phyloP scores from a whole-genome alignment of 2,797 vertebrate species.

The Sternarchorhynchus goeldii region DNA sequence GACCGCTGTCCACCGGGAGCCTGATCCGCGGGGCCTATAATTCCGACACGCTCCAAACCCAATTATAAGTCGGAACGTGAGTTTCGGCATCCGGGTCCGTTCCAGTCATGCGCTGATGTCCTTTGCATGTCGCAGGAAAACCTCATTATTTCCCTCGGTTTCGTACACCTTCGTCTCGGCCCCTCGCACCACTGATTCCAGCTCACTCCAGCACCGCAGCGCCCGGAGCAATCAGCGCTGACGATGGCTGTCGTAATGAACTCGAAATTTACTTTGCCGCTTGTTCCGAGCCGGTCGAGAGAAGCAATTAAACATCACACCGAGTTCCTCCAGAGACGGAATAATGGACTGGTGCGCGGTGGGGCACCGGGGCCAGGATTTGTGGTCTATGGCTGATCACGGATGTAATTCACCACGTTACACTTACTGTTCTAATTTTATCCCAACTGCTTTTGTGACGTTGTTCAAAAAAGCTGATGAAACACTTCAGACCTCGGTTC shows the following conservation, averaged over 20 bases:
- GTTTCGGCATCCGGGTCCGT: too few species aligned
- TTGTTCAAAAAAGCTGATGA: constrained; percentile 37
- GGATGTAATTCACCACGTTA: constrained; percentile 41
- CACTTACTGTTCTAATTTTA: constrained; percentile 41
- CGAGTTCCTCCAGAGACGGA: constrained; percentile 39
- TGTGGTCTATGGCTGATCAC: constrained; percentile 39
- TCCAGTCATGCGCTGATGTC: not conserved
- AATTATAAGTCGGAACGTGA: not conserved
- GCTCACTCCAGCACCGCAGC: constrained; percentile 5
- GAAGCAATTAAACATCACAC: constrained; percentile 52
- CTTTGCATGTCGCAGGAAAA: not conserved
- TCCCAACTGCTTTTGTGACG: constrained; percentile 40
- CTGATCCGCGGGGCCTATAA: too few species aligned
- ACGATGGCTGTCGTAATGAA: constrained; percentile 38
- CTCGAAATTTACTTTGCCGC: constrained; percentile 38
- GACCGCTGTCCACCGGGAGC: too few species aligned
- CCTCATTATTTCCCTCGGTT: constrained; percentile 7
- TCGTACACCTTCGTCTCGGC: not conserved
- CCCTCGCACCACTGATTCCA: constrained; percentile 19
- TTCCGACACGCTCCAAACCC: not conserved
- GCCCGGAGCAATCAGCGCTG: constrained; percentile 34
- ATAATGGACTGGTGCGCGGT: constrained; percentile 40
- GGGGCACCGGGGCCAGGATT: constrained; percentile 36
- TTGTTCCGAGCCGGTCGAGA: constrained; percentile 29
- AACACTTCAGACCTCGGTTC: constrained; percentile 1